Evolutionary conservation across 2,797 vertebrate species (phyloP).

Genomic region (Poecile montanus): DNA sequence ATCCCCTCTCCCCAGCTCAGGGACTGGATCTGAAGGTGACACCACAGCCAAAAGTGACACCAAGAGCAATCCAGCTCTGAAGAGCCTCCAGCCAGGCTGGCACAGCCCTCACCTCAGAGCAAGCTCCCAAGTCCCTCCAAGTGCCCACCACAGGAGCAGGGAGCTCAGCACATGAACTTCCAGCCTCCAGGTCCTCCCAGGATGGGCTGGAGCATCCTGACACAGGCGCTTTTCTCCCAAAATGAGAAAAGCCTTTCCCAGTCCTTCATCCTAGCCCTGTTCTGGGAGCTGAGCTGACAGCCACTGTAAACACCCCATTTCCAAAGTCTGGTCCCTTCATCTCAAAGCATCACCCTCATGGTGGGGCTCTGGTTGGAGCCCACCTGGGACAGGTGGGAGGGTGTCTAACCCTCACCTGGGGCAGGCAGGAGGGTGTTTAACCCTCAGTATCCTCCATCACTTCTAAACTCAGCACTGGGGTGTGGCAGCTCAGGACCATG

Average conservation of each 20-base stretch:
- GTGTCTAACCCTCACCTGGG: neutral
- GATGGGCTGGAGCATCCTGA: neutral
- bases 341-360: neutral
- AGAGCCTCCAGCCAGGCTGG: neutral
- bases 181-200: neutral
- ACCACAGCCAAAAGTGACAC: neutral
- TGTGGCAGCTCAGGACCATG: neutral
- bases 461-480: fast-evolving
- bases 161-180: neutral
- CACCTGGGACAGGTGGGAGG: neutral
- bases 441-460: neutral
- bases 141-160: neutral
- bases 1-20: neutral
- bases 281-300: neutral
- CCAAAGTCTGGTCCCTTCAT: neutral
- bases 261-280: neutral
- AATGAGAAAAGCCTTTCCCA: neutral
- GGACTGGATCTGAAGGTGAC: neutral
- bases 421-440: neutral
- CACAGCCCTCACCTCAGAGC: neutral
- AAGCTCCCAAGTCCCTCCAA: neutral
- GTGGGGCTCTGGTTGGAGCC: neutral
- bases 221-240: neutral
- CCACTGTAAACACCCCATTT: neutral
- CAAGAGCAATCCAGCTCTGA: neutral